phyloP scores from a whole-genome alignment of 2,113 vertebrate genomes.

The Eira barbara region DNA sequence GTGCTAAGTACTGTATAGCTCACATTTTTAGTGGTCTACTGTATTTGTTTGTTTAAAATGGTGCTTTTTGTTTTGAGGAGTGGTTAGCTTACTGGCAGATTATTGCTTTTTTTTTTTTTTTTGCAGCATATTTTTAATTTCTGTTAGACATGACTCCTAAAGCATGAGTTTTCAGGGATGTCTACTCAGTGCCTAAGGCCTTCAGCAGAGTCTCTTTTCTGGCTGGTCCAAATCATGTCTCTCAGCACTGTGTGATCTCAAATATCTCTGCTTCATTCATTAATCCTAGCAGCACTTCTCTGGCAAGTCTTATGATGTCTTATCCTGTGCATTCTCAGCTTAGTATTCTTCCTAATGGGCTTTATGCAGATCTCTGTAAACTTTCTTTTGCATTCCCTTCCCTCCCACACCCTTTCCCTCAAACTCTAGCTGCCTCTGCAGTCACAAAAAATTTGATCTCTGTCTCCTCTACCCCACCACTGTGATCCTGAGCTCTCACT shows the following conservation, averaged over 20 bases:
- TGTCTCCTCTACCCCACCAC: background rate
- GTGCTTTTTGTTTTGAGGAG: background rate
- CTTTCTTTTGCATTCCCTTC: background rate
- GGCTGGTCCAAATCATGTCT: background rate
- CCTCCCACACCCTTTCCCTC: background rate
- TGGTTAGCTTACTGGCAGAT: background rate
- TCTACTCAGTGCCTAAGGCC: too few relatives aligned
- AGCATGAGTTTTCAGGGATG: background rate
- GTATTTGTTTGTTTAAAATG: background rate
- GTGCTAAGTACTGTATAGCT: background rate
- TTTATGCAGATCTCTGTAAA: background rate
- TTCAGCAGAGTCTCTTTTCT: background rate
- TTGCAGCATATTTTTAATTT: background rate
- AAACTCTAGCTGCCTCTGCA: background rate
- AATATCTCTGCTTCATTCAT: background rate
- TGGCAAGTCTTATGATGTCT: too few relatives aligned
- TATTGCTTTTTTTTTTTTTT: background rate
- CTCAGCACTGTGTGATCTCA: background rate
- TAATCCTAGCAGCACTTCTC: background rate
- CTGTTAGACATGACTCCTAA: background rate
- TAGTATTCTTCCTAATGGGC: background rate
- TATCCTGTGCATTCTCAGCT: background rate
- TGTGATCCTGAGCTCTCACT: background rate
- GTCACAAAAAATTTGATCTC: background rate
- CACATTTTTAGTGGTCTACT: background rate